phyloP scores from a whole-genome alignment of 2,888 invertebrate genomes.

The Melanargia galathea region DNA sequence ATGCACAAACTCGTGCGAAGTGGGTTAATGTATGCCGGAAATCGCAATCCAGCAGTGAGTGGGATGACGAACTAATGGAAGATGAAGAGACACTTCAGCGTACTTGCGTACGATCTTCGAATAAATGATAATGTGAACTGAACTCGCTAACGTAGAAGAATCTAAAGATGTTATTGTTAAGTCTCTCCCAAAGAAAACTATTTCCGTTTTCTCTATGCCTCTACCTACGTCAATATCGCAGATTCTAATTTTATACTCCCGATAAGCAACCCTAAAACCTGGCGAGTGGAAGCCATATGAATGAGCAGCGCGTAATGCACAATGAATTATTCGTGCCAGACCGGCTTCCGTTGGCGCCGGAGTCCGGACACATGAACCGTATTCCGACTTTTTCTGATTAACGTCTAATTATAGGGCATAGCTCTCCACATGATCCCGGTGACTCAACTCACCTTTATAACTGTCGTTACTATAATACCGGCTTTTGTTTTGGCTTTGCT shows the following conservation, averaged over 20 bases:
- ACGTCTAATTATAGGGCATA: conserved; percentile 78
- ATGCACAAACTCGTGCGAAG: too few species aligned
- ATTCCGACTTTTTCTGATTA: conserved; percentile 76
- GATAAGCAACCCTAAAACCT: conserved; percentile 41
- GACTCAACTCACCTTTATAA: conserved; percentile 68
- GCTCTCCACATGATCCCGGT: conserved; percentile 69
- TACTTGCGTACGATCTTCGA: too few species aligned
- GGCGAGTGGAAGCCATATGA: conserved; percentile 62
- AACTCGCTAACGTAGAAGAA: too few species aligned
- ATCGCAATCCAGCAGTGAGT: too few species aligned
- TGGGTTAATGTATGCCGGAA: too few species aligned
- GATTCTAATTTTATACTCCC: neutral
- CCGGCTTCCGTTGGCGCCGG: conserved; percentile 74
- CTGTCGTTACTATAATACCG: conserved; percentile 54
- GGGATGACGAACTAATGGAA: too few species aligned
- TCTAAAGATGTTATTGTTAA: too few species aligned
- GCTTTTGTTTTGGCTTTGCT: neutral
- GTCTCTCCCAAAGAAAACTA: too few species aligned
- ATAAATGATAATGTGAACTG: too few species aligned
- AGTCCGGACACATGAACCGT: conserved; percentile 69
- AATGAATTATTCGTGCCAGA: conserved; percentile 74
- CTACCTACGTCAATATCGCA: neutral
- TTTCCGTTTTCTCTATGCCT: too few species aligned
- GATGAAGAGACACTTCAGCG: too few species aligned
- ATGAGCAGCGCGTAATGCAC: conserved; percentile 65